Conservation (phyloP, 2,113 vertebrate species). For the Copsychus sechellarum region DNA sequence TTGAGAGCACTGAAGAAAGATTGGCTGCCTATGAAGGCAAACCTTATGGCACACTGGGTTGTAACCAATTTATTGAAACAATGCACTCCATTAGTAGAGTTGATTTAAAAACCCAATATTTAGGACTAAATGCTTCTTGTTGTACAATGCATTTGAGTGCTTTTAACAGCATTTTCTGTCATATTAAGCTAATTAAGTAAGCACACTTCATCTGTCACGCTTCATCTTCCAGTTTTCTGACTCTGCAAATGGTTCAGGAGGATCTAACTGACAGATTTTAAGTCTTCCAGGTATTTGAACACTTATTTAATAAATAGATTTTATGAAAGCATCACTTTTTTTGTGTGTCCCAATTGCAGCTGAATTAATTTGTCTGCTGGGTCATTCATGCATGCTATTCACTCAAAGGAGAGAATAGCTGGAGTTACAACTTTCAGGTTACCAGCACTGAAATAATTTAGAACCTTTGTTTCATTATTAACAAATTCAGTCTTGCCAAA, state of each 20-base stretch:
- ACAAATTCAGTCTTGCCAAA: constrained; percentile 8
- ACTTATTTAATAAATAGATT: not conserved
- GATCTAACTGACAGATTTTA: not conserved
- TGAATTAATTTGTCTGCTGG: not conserved
- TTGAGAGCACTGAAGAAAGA: not conserved
- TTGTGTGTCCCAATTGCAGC: not conserved
- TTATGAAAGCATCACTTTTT: not conserved
- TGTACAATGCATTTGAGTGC: not conserved
- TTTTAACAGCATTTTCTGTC: not conserved
- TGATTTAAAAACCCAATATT: not conserved
- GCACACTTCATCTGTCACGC: not conserved
- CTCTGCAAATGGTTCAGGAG: not conserved
- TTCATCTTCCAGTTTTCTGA: not conserved
- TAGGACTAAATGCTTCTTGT: not conserved
- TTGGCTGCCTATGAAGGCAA: not conserved
- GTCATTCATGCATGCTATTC: not conserved
- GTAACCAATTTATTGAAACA: not conserved
- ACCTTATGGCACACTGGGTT: not conserved
- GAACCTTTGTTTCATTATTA: not conserved
- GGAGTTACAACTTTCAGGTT: not conserved
- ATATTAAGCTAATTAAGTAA: not conserved
- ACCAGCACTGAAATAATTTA: constrained; percentile 16
- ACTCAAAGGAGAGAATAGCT: not conserved
- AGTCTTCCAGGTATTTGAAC: not conserved
- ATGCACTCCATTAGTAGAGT: not conserved